Conservation (phyloP, 2,797 vertebrate species). For the Phyllotis vaccarum region DNA sequence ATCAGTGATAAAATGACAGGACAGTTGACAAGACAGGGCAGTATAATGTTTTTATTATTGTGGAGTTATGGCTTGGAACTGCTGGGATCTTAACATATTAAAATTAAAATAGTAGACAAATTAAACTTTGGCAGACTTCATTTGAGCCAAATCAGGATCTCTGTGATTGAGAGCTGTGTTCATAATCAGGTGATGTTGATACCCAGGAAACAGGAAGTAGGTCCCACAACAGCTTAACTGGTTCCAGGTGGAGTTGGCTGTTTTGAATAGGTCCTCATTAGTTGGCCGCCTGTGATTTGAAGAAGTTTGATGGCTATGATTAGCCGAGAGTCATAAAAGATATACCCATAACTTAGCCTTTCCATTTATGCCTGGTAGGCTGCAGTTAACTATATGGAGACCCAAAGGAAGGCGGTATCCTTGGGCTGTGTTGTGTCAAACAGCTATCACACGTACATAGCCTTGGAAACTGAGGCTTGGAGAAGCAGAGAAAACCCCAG, state of each 20-base stretch:
- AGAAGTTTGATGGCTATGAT: neutral
- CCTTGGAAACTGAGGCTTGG: neutral
- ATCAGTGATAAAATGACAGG: neutral
- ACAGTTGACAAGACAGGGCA: neutral
- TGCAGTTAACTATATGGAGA: neutral
- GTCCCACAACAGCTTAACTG: neutral
- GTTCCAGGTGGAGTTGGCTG: neutral
- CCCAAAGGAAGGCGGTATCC: neutral
- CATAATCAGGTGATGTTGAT: too few species aligned
- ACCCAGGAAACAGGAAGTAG: neutral
- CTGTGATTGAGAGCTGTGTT: neutral
- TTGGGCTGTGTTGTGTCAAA: neutral
- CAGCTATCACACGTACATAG: neutral
- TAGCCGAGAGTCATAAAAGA: conserved; percentile 9
- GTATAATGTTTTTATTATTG: neutral
- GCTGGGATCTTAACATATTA: neutral
- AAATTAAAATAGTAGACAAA: neutral
- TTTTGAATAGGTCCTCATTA: neutral
- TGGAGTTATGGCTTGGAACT: neutral
- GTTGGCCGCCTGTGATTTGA: neutral
- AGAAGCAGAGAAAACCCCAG: neutral
- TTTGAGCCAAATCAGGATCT: neutral
- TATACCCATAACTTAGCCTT: neutral
- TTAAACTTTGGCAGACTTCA: neutral
- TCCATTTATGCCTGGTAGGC: neutral